Conservation (phyloP, 2,888 invertebrate genomes). For the Trachelus tabidus region DNA sequence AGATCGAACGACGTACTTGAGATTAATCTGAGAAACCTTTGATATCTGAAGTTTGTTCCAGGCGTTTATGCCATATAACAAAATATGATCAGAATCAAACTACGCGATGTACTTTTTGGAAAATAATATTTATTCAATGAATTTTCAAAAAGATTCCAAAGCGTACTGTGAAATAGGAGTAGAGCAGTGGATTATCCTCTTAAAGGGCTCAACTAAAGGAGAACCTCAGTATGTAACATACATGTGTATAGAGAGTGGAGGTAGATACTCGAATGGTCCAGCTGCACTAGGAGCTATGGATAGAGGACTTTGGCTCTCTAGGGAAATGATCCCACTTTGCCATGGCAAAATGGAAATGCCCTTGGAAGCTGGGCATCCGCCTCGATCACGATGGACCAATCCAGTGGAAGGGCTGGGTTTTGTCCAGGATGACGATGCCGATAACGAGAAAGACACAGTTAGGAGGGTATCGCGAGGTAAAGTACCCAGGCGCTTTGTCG, state of each 20-base stretch:
- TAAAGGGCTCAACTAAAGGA: not conserved
- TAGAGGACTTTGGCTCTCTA: conserved; percentile 35
- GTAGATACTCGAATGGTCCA: conserved; percentile 11
- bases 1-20: not conserved
- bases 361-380: conserved; percentile 36
- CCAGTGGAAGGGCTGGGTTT: not conserved
- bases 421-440: not conserved
- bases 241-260: not conserved
- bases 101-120: not conserved
- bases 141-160: not conserved
- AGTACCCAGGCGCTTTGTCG: not conserved
- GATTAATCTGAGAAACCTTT: too few relatives aligned
- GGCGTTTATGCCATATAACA: too few relatives aligned
- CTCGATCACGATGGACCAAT: not conserved
- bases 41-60: too few relatives aligned
- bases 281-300: conserved; percentile 12
- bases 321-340: conserved; percentile 65
- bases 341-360: conserved; percentile 63
- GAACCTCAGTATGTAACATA: not conserved
- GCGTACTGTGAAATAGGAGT: not conserved
- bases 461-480: not conserved
- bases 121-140: not conserved
- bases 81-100: not conserved
- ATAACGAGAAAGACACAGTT: not conserved
- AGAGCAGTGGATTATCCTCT: not conserved